These are phyloP conservation scores for Ailurus styani DNA, from an alignment of 2,113 vertebrate species.

Conservation along the genomic window DNA sequence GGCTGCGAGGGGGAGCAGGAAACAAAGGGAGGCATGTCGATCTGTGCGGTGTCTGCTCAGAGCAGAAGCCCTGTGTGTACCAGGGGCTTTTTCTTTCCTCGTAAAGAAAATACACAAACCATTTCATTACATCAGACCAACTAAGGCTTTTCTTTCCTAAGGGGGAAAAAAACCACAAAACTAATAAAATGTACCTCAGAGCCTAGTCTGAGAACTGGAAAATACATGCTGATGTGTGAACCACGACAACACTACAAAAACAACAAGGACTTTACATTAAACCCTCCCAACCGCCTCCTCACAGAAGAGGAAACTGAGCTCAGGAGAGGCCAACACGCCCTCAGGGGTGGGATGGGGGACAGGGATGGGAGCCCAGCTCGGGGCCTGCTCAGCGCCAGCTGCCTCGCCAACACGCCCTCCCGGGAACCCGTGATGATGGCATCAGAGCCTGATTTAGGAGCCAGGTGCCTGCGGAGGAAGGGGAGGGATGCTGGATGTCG, in stretches of 20 bases:
- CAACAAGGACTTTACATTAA: neutral
- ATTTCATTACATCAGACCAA: conserved; percentile 20
- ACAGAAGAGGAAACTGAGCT: neutral
- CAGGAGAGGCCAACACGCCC: neutral
- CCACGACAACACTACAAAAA: neutral
- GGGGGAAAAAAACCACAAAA: neutral
- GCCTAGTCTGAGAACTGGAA: neutral
- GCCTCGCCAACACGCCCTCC: rapidly evolving
- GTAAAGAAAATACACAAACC: conserved; percentile 35
- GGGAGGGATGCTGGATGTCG: rapidly evolving
- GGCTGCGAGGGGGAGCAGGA: conserved; percentile 31
- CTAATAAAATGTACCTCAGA: neutral
- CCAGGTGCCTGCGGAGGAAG: neutral
- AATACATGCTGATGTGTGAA: neutral
- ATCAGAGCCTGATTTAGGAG: neutral
- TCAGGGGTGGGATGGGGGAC: neutral
- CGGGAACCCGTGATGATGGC: rapidly evolving
- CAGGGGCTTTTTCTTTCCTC: neutral
- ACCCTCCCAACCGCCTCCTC: neutral
- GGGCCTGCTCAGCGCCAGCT: rapidly evolving
- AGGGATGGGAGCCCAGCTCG: neutral
- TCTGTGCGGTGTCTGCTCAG: neutral
- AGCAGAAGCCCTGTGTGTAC: conserved; percentile 35
- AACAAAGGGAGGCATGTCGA: conserved; percentile 56
- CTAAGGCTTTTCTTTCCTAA: conserved; percentile 17